Evolutionary conservation across 2,888 invertebrate genomes (phyloP).

Genomic region (Ptycholaimellus sp.): DNA sequence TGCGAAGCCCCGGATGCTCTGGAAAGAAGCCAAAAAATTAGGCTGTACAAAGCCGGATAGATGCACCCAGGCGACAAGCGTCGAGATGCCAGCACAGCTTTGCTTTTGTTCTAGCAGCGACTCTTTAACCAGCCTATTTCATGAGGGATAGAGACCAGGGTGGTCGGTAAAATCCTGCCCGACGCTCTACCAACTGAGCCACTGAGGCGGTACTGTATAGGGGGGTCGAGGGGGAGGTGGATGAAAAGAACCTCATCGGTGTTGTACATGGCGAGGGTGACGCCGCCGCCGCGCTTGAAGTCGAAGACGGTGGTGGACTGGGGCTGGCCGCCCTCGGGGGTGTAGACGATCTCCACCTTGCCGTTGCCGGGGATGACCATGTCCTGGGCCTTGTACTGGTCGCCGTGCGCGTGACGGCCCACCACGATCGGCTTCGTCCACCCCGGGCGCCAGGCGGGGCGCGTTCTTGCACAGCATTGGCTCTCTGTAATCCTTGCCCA

Average conservation of each 20-base stretch:
- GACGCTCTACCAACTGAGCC: too few species aligned
- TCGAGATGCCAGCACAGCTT: too few species aligned
- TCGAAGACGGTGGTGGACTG: conserved; percentile 38
- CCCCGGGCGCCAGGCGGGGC: conserved; percentile 59
- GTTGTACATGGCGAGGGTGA: conserved; percentile 69
- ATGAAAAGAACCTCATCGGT: conserved; percentile 42
- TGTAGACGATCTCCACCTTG: conserved; percentile 49
- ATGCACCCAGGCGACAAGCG: too few species aligned
- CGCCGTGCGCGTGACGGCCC: conserved; percentile 67
- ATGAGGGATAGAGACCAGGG: too few species aligned
- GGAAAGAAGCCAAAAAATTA: not conserved
- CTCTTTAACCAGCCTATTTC: too few species aligned
- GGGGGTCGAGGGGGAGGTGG: not conserved
- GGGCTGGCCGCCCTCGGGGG: conserved; percentile 36
- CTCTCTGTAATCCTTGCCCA: too few species aligned
- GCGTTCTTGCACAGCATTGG: conserved; percentile 68
- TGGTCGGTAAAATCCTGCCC: too few species aligned
- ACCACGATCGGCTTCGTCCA: conserved; percentile 64
- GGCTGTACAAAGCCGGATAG: not conserved
- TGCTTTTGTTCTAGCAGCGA: too few species aligned
- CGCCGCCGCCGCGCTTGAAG: conserved; percentile 46
- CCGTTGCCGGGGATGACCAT: conserved; percentile 48
- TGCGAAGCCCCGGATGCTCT: conserved; percentile 46
- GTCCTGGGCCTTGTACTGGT: conserved; percentile 65
- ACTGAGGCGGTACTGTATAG: too few species aligned